Conservation (phyloP, 2,113 vertebrate genomes). For the Cygnus buccinator region DNA sequence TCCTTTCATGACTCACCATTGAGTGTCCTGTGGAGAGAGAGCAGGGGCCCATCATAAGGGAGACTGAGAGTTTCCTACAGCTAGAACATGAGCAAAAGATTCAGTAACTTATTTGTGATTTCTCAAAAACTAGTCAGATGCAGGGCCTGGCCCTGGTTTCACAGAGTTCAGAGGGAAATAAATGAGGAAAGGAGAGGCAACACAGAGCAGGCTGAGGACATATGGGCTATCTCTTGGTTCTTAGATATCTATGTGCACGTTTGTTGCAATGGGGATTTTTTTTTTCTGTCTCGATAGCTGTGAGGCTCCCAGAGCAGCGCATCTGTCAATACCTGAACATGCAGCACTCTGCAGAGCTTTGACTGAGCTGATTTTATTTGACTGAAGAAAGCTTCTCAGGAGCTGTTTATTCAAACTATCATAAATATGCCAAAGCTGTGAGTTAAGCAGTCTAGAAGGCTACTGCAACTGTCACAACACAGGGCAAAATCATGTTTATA, state of each 20-base stretch:
- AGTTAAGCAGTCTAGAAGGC: not conserved
- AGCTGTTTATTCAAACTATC: not conserved
- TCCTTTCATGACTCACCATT: not conserved
- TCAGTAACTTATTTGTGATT: not conserved
- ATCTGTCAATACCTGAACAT: not conserved
- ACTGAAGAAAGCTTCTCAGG: not conserved
- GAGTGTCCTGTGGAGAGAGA: not conserved
- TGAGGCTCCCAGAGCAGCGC: not conserved
- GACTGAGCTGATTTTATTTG: not conserved
- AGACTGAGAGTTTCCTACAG: not conserved
- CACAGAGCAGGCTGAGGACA: not conserved
- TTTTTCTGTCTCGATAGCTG: not conserved
- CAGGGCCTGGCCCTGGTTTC: not conserved
- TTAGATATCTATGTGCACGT: not conserved
- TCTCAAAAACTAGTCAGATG: not conserved
- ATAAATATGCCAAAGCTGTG: not conserved
- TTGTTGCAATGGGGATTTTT: not conserved
- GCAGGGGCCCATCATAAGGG: not conserved
- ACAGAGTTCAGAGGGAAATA: not conserved
- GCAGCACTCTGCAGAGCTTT: not conserved
- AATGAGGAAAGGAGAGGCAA: not conserved
- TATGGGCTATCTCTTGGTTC: not conserved
- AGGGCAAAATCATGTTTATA: not conserved
- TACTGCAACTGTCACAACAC: not conserved
- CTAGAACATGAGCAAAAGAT: not conserved